phyloP scores from a whole-genome alignment of 2,888 invertebrate species.

The Parnassius mnemosyne region DNA sequence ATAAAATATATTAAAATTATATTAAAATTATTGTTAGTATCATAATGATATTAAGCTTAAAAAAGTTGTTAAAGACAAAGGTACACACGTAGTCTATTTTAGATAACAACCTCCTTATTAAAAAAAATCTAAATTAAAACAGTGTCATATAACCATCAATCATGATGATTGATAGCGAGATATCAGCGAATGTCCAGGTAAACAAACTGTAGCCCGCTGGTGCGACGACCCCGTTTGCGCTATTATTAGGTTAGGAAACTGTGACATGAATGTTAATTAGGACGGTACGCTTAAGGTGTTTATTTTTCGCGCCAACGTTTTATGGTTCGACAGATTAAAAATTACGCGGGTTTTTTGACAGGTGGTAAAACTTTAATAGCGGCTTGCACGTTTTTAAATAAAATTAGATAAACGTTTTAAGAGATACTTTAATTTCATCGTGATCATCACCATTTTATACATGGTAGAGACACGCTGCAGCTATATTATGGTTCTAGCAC shows the following conservation, averaged over 20 bases:
- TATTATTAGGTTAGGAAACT: constrained; percentile 53
- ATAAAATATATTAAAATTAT: too few relatives aligned
- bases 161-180: constrained; percentile 59
- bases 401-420: too few relatives aligned
- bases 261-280: constrained; percentile 47
- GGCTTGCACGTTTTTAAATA: too few relatives aligned
- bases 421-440: too few relatives aligned
- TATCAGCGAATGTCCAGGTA: constrained; percentile 33
- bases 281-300: constrained; percentile 31
- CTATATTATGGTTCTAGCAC: too few relatives aligned
- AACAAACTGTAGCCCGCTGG: constrained; percentile 32
- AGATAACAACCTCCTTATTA: constrained; percentile 21
- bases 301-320: constrained; percentile 36
- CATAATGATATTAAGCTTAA: too few relatives aligned
- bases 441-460: too few relatives aligned
- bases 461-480: too few relatives aligned
- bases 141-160: constrained; percentile 55
- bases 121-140: constrained; percentile 45
- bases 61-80: too few relatives aligned
- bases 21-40: too few relatives aligned
- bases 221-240: constrained; percentile 46
- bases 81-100: too few relatives aligned
- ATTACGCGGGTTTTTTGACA: constrained; percentile 13
- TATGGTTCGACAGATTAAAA: constrained; percentile 19
- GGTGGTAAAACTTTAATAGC: neutral